Conservation (phyloP, 1,140 invertebrate species). For the Eupeodes corollae region DNA sequence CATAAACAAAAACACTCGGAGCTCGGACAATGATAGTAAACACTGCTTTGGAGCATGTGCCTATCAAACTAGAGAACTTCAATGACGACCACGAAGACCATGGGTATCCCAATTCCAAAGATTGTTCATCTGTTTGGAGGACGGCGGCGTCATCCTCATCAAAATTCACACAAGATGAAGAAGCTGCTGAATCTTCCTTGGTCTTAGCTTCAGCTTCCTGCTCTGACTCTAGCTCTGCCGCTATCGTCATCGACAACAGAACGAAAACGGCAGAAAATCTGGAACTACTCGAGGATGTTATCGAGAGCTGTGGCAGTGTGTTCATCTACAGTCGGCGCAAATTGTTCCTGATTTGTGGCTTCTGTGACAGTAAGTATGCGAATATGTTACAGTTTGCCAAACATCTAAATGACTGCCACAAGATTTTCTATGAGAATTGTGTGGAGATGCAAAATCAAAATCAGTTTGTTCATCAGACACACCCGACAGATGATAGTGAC, state of each 20-base stretch:
- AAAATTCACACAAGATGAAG: no score
- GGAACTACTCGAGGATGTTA: background rate
- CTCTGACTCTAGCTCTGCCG: no score
- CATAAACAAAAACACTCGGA: no score
- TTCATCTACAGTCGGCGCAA: slow-evolving; percentile 8
- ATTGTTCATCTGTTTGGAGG: no score
- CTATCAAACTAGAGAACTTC: slow-evolving; percentile 9
- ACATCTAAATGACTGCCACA: slow-evolving; percentile 24
- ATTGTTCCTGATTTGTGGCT: slow-evolving; percentile 17
- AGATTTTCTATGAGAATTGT: slow-evolving; percentile 12
- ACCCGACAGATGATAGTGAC: background rate
- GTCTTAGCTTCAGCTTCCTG: no score
- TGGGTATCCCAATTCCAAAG: background rate
- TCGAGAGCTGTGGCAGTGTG: slow-evolving; percentile 8
- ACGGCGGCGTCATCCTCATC: no score
- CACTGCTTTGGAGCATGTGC: slow-evolving; percentile 9
- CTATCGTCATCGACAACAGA: no score
- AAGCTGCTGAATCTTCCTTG: no score
- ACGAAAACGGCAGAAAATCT: background rate
- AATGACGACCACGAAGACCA: background rate
- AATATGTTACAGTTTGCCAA: slow-evolving; percentile 16
- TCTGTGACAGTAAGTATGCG: slow-evolving; percentile 22
- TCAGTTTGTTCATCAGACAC: no score
- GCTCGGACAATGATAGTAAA: slow-evolving; percentile 3
- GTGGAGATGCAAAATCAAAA: slow-evolving; percentile 1